phyloP scores from a whole-genome alignment of 2,797 vertebrate species.

The Anguilla obscura region DNA sequence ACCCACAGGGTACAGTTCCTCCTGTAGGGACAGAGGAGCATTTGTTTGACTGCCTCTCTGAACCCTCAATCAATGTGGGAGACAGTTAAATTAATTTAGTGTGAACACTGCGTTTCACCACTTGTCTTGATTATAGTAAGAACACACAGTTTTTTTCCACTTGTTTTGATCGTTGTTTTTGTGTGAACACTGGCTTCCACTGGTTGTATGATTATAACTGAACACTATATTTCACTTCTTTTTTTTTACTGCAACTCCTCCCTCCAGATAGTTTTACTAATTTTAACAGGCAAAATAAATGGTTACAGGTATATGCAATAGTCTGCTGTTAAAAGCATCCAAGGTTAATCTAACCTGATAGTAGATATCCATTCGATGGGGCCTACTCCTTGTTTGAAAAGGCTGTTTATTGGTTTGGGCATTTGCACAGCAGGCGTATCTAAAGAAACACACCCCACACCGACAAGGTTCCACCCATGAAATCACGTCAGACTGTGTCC shows the following conservation, averaged over 20 bases:
- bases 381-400: constrained; percentile 17
- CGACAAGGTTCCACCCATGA: constrained; percentile 44
- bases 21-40: neutral
- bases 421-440: constrained; percentile 31
- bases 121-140: neutral
- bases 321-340: neutral
- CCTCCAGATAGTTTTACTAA: neutral
- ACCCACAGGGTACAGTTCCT: neutral
- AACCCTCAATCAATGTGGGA: constrained; percentile 3
- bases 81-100: neutral
- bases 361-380: constrained; percentile 15
- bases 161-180: neutral
- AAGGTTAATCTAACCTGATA: neutral
- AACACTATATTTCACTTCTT: neutral
- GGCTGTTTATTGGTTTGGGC: constrained; percentile 12
- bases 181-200: neutral
- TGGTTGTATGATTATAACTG: neutral
- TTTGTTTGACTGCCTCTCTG: neutral
- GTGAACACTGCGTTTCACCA: neutral
- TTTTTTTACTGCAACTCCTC: neutral
- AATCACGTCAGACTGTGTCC: constrained; percentile 21
- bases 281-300: neutral
- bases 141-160: neutral
- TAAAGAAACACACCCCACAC: constrained; percentile 34
- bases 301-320: no score